phyloP scores from a whole-genome alignment of 2,113 vertebrate species.

The Todiramphus saurophagus region DNA sequence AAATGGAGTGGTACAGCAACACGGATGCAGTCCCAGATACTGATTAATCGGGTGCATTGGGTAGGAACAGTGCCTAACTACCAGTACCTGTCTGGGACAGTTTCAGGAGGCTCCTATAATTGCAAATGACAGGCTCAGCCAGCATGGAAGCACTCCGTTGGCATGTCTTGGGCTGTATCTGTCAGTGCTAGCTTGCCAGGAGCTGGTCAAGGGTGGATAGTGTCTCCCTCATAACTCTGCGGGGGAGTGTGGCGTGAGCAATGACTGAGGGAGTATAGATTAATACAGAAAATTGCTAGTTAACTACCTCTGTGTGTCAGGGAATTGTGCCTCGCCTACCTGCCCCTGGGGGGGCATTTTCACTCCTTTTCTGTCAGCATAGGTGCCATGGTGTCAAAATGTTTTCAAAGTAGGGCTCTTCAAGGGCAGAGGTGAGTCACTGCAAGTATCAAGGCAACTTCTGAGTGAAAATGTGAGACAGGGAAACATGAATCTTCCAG shows the following conservation, averaged over 20 bases:
- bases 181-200: neutral
- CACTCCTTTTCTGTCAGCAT: neutral
- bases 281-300: neutral
- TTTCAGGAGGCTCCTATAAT: neutral
- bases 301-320: neutral
- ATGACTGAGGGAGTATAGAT: neutral
- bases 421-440: constrained; percentile 10
- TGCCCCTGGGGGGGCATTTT: constrained; percentile 36
- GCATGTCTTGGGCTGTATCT: neutral
- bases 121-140: neutral
- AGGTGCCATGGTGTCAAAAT: neutral
- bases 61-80: neutral
- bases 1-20: neutral
- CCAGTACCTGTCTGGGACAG: neutral
- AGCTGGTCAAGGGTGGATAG: constrained; percentile 13
- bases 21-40: neutral
- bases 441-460: neutral
- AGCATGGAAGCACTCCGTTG: neutral
- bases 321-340: neutral
- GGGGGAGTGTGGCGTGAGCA: neutral
- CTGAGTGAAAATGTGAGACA: neutral
- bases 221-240: neutral
- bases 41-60: neutral
- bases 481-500: neutral
- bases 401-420: neutral